These are phyloP conservation scores for Chrysocyon brachyurus DNA, from an alignment of 2,797 vertebrate genomes.

Conservation along the genomic window DNA sequence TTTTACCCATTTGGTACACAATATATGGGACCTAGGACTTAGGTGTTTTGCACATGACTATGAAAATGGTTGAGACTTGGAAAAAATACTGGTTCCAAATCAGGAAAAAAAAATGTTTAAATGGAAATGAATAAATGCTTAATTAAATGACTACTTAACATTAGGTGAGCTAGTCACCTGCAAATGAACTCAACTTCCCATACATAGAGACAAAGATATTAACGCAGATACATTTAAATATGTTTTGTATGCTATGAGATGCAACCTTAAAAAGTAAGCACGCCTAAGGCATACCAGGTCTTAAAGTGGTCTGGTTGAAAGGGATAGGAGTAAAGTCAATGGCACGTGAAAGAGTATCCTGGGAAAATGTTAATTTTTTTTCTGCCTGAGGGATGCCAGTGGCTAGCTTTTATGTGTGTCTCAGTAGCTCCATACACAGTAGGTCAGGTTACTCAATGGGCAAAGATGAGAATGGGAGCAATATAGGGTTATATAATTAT, in stretches of 20 bases:
- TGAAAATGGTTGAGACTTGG: neutral
- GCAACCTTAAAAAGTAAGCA: neutral
- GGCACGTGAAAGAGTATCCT: neutral
- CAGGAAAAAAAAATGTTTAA: neutral
- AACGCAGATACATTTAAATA: neutral
- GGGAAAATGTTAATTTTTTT: neutral
- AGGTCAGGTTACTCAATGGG: neutral
- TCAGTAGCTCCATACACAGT: neutral
- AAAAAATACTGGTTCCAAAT: conserved; percentile 16
- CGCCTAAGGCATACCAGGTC: neutral
- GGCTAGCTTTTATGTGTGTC: neutral
- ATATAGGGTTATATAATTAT: neutral
- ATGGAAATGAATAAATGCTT: neutral
- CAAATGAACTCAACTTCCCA: neutral
- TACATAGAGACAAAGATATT: neutral
- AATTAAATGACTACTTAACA: neutral
- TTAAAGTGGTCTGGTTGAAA: neutral
- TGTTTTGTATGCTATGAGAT: neutral
- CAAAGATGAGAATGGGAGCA: neutral
- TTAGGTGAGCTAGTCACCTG: neutral
- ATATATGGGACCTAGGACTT: neutral
- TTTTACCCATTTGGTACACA: neutral
- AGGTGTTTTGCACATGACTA: neutral
- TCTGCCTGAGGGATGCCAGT: neutral
- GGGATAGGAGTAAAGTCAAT: neutral